Base-by-base conservation (phyloP, 2,888 invertebrate species). In the Leptarthrus brevirostris region DNA sequence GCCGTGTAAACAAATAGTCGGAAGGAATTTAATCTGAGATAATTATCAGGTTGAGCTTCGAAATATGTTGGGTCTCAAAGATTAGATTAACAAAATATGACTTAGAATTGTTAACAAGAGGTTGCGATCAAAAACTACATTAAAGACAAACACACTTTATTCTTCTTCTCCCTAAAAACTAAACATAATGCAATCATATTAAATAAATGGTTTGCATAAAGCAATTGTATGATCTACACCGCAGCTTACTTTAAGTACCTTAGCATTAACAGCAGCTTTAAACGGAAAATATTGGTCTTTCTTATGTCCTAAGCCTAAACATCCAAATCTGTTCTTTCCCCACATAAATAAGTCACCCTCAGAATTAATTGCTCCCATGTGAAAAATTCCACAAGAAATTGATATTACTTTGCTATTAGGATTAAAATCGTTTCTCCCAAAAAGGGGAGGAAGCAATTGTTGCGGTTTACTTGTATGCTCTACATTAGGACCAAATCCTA, bases 251-350 rank as follows among this genome's bases (percentile, higher is more conserved):
- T 92, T 89, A 36, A 88, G 81, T 0, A 93, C 93, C 81, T 89
- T 87, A 0, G 93, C 95, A 70, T 94, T 94, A 12, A 97, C 85
- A 0, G 93, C 87, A 3, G 90, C 93, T 87, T 93, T 93, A 20
- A 95, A 87, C 1, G 97, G 97, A 81, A 97, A 97, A 84, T 87
- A 91, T 82, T 97, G 97, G 81, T 96, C 93, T 72, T 93, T 90
- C 0, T 83, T 82, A 81, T 91, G 88, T 0, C 95, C 95, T 40
- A 97, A 83, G 0, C 98, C 98, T 0, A 98, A 86, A 80, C 93
- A 93, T 0, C 93, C 93, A 77, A 89, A 89, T 79, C 91, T 89
- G 83, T 98, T 97, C 79, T 92, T 88, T 0, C 98, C 98, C 98
- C 98, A 98, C 84, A 90, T 92, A 80, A 91, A 98, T 5, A 98